Evolutionary conservation across 2,888 invertebrate genomes (phyloP), one percentile per base, ranked within the genome.

Genomic region (Chaitophorus viminalis): DNA sequence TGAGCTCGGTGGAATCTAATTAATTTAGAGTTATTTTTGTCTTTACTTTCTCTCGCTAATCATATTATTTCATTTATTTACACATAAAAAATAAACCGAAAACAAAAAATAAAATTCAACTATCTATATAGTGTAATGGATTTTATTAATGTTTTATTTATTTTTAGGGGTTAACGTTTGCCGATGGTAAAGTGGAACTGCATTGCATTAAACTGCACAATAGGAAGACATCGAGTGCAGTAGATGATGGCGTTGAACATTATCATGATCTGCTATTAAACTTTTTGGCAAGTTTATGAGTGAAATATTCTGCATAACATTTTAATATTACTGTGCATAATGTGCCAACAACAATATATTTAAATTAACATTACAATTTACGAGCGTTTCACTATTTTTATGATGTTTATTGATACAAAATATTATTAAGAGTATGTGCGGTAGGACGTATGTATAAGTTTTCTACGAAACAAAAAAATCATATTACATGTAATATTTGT

Each of bases 81-180:
- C n/a, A n/a, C n/a, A n/a, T n/a, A n/a, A n/a, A n/a, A n/a, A n/a
- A n/a, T n/a, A n/a, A n/a, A n/a, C n/a, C n/a, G n/a, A n/a, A n/a
- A n/a, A n/a, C n/a, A n/a, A n/a, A n/a, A n/a, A n/a, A n/a, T n/a
- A 46, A 46, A 14, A 14, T 46, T 46, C 46, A 14, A 46, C 46
- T 46, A 29, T 52, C 52, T n/a, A n/a, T n/a, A n/a, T 4, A 9
- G 60, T 18, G 21, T 25, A 6, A 25, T 2, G 0, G 60, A 25
- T 60, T 18, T 21, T 21, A 17, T 54, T 21, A 21, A 54, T 21
- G 36, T 82, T 68, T 36, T 52, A 46, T 52, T 72, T 31, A 6
- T 83, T 65, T 52, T 17, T 8, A 87, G 87, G 79, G 74, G 14
- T 81, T 87, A 39, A 29, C 81, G 39, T 87, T 87, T 25, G 31